phyloP scores from a whole-genome alignment of 1,140 invertebrate species.

The Drosophila aff. region DNA sequence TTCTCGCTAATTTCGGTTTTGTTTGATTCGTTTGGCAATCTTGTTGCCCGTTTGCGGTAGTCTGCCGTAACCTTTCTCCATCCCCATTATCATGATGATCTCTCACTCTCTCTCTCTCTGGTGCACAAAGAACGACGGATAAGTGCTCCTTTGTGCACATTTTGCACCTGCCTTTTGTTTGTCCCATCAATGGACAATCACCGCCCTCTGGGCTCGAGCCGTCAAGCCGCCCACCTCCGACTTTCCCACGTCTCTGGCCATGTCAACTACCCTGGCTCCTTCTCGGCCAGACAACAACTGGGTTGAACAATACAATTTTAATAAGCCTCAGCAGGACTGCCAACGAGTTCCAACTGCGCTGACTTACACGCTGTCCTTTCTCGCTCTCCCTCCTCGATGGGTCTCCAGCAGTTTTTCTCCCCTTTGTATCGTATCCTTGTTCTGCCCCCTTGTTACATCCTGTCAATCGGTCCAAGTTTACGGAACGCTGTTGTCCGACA shows the following conservation, averaged over 20 bases:
- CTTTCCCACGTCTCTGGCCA: constrained; percentile 12
- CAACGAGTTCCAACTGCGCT: constrained; percentile 31
- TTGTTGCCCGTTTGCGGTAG: constrained; percentile 19
- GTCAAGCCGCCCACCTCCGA: constrained; percentile 12
- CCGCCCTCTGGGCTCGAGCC: constrained; percentile 15
- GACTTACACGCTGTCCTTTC: constrained; percentile 21
- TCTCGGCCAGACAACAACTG: constrained; percentile 40
- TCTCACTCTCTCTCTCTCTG: constrained; percentile 4
- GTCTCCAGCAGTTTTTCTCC: background rate
- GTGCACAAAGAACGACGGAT: constrained; percentile 43
- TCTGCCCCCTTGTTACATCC: background rate
- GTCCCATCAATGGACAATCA: constrained; percentile 54
- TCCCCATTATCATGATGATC: constrained; percentile 26
- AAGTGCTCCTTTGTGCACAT: constrained; percentile 78
- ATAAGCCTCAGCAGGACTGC: constrained; percentile 53
- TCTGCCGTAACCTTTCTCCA: constrained; percentile 13
- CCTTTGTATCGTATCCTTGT: constrained; percentile 7
- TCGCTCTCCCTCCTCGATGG: background rate
- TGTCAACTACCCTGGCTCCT: constrained; percentile 39
- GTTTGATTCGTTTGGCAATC: constrained; percentile 46
- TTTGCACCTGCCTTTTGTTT: constrained; percentile 70
- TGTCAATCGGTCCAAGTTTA: constrained; percentile 28
- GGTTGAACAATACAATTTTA: constrained; percentile 65
- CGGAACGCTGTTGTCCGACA: constrained; percentile 31
- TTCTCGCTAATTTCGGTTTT: constrained; percentile 55